phyloP scores from a whole-genome alignment of 2,888 invertebrate species.

The Deilephila elpenor region DNA sequence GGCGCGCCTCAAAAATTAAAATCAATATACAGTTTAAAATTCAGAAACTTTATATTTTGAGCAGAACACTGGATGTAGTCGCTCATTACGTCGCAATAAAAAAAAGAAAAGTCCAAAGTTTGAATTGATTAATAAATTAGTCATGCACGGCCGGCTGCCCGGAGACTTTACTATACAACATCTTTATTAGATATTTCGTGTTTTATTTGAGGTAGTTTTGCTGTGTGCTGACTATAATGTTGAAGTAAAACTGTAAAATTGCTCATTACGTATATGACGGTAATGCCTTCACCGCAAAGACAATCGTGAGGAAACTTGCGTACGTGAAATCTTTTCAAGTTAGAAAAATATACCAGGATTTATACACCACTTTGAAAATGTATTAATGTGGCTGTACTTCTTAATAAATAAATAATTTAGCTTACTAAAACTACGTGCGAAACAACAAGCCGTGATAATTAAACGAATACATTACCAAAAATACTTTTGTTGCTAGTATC shows the following conservation, averaged over 20 bases:
- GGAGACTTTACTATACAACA: not conserved
- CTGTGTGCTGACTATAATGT: not conserved
- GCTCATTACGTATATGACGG: too few relatives aligned
- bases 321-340: too few relatives aligned
- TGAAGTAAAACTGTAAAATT: not conserved
- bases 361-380: too few relatives aligned
- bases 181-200: not conserved
- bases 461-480: slow-evolving; percentile 64
- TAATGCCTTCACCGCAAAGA: too few relatives aligned
- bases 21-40: too few relatives aligned
- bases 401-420: too few relatives aligned
- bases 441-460: slow-evolving; percentile 13
- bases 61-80: too few relatives aligned
- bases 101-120: slow-evolving; percentile 17
- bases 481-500: slow-evolving; percentile 74
- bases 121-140: slow-evolving; percentile 27
- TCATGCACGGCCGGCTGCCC: not conserved
- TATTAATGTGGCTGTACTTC: too few relatives aligned
- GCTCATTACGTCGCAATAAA: slow-evolving; percentile 6
- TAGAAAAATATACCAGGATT: too few relatives aligned
- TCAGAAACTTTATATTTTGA: too few relatives aligned
- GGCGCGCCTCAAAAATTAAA: too few relatives aligned
- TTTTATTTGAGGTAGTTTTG: not conserved
- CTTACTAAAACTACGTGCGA: not conserved
- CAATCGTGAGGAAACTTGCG: too few relatives aligned